Conservation (phyloP, 2,888 invertebrate genomes). For the Watsonalla cultraria region DNA sequence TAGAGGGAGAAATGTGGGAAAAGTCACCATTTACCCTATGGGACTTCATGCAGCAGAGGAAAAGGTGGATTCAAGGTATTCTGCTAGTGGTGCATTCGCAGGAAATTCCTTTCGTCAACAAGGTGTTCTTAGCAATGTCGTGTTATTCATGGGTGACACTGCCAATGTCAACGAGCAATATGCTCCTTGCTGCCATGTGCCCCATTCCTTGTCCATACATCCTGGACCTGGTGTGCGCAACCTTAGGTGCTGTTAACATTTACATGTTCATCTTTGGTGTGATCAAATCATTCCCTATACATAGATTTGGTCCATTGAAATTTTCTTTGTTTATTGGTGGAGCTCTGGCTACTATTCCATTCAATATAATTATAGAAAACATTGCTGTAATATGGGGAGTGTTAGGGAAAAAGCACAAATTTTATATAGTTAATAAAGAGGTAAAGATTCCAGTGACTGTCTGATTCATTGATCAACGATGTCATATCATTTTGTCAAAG, state of each 20-base stretch:
- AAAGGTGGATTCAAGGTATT: constrained; percentile 97
- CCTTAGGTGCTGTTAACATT: constrained; percentile 95
- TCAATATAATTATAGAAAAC: constrained; percentile 96
- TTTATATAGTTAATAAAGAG: constrained; percentile 98
- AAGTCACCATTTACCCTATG: constrained; percentile 96
- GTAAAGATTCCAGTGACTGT: constrained; percentile 83
- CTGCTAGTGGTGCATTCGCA: constrained; percentile 92
- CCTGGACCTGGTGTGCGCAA: constrained; percentile 92
- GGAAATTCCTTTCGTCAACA: constrained; percentile 87
- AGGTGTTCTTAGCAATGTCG: constrained; percentile 90
- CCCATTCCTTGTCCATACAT: constrained; percentile 92
- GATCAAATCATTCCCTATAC: constrained; percentile 95
- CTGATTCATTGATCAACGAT: constrained; percentile 46
- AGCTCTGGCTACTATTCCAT: constrained; percentile 93
- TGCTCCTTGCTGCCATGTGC: constrained; percentile 89
- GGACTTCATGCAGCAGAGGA: constrained; percentile 97
- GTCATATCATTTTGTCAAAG: constrained; percentile 24
- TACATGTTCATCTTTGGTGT: constrained; percentile 99
- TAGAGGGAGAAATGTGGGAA: constrained; percentile 99
- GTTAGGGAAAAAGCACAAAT: constrained; percentile 96
- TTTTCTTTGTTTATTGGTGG: constrained; percentile 90
- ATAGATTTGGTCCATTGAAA: constrained; percentile 89
- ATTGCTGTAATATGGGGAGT: constrained; percentile 96
- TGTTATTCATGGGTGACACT: constrained; percentile 98
- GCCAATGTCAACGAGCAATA: constrained; percentile 94